Base-by-base conservation (phyloP, 2,113 vertebrate genomes). In the Vimba vimba region DNA sequence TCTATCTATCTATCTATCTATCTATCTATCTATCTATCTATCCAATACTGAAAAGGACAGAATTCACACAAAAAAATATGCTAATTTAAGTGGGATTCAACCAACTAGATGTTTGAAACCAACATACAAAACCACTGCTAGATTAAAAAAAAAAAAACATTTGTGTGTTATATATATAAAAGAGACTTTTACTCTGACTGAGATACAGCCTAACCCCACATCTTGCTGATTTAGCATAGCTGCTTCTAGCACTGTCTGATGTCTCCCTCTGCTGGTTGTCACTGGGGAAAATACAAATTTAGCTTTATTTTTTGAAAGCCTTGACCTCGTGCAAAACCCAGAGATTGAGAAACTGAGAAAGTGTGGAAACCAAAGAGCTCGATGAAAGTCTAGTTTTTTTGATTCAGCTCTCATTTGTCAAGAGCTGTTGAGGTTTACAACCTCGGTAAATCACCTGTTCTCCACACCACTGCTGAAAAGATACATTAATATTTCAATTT, bases 401-500 rank as follows among this genome's bases (percentile, higher is more conserved):
- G 11, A 82, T 82, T 55, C 47, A 50, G 80, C 43, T 82, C 80
- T 82, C 27, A 36, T 55, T 82, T 36, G 13, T 80, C 57, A 52
- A 86, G 85, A 47, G 85, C 36, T 73, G 33, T 69, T 85, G 84
- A 79, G 55, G 47, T 45, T 45, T 57, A 62, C 64, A 71, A 64
- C 30, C 17, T 39, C 23, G 0, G 55, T 39, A 80, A 86, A 86
- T 79, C 62, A 80, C 47, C 25, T 55, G 64, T 33, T 59, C 76
- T 85, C 78, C 23, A 71, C 75, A 79, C 30, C 25, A 43, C 76
- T 60, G 77, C 47, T 81, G 79, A 33, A 23, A 23, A 33, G 45
- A 82, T 69, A 82, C 64, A 55, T 69, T 69, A 1, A 82, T 82
- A 82, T 82, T 82, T 79, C 84, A 85, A 69, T 79, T 85, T 78